These are phyloP conservation scores for Arctia plantaginis DNA, from an alignment of 2,888 invertebrate species.

Conservation along the genomic window DNA sequence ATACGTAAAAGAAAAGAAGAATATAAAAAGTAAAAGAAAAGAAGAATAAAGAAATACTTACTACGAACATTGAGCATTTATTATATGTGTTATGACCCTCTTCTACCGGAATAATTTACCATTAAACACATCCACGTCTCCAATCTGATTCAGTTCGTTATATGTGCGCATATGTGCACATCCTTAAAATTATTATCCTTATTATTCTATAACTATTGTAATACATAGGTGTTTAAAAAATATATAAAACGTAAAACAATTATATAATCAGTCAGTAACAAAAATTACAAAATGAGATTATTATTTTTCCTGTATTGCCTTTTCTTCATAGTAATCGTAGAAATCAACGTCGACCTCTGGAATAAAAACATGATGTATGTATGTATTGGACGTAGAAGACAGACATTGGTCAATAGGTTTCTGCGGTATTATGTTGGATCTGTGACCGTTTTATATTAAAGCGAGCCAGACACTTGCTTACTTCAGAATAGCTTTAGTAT, in stretches of 20 bases:
- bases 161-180: too few relatives aligned
- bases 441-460: background rate
- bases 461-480: background rate
- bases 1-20: too few relatives aligned
- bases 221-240: background rate
- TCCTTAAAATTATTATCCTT: too few relatives aligned
- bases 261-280: background rate
- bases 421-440: background rate
- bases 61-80: too few relatives aligned
- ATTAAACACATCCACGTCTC: too few relatives aligned
- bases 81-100: too few relatives aligned
- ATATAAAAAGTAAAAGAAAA: too few relatives aligned
- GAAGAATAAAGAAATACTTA: too few relatives aligned
- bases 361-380: background rate
- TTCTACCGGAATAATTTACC: too few relatives aligned
- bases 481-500: background rate
- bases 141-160: too few relatives aligned
- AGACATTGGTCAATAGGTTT: background rate
- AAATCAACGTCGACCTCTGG: conserved; percentile 2
- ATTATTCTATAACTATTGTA: background rate
- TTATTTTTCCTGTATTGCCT: too few relatives aligned
- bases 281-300: background rate
- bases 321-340: conserved; percentile 11
- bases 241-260: background rate
- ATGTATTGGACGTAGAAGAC: background rate